Conservation (phyloP, 2,113 vertebrate species). For the Oryzias woworae region DNA sequence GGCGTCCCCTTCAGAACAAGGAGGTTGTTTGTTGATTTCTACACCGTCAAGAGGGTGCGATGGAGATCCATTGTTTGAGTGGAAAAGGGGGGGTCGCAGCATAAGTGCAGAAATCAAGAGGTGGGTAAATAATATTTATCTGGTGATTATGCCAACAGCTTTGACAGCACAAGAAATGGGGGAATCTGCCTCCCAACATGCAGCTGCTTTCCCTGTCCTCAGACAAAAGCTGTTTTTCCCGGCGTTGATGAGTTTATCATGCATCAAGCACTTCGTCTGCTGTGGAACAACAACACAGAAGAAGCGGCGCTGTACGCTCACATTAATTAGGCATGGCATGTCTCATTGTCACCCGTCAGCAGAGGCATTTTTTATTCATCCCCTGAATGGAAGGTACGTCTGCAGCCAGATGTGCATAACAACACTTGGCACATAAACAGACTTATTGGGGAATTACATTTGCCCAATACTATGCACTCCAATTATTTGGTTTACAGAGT, state of each 20-base stretch:
- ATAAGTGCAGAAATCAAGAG: too few relatives aligned
- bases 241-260: conserved; percentile 33
- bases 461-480: conserved; percentile 1
- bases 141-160: too few relatives aligned
- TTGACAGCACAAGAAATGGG: too few relatives aligned
- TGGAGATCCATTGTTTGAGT: too few relatives aligned
- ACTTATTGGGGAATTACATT: conserved; percentile 5
- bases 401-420: conserved; percentile 48
- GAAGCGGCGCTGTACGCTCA: conserved; percentile 25
- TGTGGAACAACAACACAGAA: conserved; percentile 12
- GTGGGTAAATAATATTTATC: too few relatives aligned
- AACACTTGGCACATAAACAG: conserved; percentile 21
- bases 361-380: conserved; percentile 63
- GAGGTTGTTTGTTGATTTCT: too few relatives aligned
- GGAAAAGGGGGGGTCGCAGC: too few relatives aligned
- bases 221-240: conserved; percentile 16
- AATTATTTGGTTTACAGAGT: not conserved
- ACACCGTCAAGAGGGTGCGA: too few relatives aligned
- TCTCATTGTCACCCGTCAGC: conserved; percentile 42
- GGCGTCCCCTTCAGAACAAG: too few relatives aligned
- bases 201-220: conserved; percentile 4
- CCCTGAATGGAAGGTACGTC: conserved; percentile 47
- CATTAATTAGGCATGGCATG: conserved; percentile 62
- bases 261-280: conserved; percentile 27
- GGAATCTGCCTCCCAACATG: not conserved